phyloP scores from a whole-genome alignment of 2,797 vertebrate species.

The Philypnodon macrostomus region DNA sequence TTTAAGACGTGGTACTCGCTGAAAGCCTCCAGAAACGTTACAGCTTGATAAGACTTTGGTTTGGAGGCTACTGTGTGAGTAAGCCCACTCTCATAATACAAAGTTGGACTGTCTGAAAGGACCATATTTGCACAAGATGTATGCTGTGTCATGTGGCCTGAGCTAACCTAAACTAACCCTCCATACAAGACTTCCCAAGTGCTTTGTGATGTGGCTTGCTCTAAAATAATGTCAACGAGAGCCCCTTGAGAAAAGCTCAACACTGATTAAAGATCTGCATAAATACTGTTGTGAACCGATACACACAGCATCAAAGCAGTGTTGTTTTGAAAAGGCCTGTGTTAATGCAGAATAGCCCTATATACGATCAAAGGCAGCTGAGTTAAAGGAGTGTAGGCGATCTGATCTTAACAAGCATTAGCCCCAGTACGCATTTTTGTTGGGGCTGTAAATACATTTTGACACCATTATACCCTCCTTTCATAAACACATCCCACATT shows the following conservation, averaged over 20 bases:
- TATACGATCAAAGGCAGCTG: slow-evolving; percentile 37
- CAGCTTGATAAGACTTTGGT: slow-evolving; percentile 34
- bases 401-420: slow-evolving; percentile 31
- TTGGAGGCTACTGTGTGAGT: slow-evolving; percentile 25
- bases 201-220: slow-evolving; percentile 6
- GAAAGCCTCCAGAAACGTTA: slow-evolving; percentile 12
- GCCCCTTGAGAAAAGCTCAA: background rate
- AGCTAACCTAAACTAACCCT: background rate
- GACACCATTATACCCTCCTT: slow-evolving; percentile 51
- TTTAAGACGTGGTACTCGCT: slow-evolving; percentile 9
- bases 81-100: slow-evolving; percentile 23
- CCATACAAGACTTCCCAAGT: slow-evolving; percentile 1
- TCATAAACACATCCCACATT: slow-evolving; percentile 32
- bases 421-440: slow-evolving; percentile 24
- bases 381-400: slow-evolving; percentile 33
- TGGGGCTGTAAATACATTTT: slow-evolving; percentile 43
- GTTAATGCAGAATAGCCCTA: slow-evolving; percentile 24
- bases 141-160: slow-evolving; percentile 23
- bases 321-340: slow-evolving; percentile 30
- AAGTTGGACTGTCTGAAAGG: slow-evolving; percentile 19
- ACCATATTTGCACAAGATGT: slow-evolving; percentile 16
- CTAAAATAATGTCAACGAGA: slow-evolving; percentile 1
- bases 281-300: slow-evolving; percentile 22
- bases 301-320: slow-evolving; percentile 45
- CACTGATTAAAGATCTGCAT: slow-evolving; percentile 9